Evolutionary conservation across 2,888 invertebrate genomes (phyloP).

Genomic region (Zhuqinia jingwanae): DNA sequence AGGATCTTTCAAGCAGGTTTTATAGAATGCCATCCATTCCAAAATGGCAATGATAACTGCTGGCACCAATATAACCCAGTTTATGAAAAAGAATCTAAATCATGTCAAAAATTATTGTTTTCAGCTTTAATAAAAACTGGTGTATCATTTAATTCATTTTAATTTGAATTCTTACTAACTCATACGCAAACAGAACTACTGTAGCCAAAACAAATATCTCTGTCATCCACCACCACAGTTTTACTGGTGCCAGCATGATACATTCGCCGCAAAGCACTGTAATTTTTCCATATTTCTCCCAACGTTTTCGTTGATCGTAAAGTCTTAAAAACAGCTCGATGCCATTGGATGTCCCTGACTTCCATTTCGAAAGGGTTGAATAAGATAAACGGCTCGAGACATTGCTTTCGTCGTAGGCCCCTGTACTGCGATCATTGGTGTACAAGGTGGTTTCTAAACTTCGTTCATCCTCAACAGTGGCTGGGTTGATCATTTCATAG

Average conservation of each 20-base stretch:
- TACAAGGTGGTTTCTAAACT: neutral
- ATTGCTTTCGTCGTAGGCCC: neutral
- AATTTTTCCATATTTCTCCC: slow-evolving; percentile 68
- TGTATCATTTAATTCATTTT: neutral
- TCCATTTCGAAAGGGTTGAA: neutral
- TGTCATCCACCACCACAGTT: slow-evolving; percentile 76
- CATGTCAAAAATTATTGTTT: neutral
- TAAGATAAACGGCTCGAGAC: neutral
- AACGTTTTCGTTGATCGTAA: neutral
- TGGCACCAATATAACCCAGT: slow-evolving; percentile 34
- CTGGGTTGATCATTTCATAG: no score
- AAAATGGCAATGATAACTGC: slow-evolving; percentile 33
- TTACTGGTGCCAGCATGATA: slow-evolving; percentile 71
- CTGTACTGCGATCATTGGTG: neutral
- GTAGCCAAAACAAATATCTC: slow-evolving; percentile 71
- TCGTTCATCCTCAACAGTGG: neutral
- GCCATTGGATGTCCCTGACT: neutral
- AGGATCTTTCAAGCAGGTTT: slow-evolving; percentile 73
- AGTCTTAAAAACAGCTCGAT: neutral
- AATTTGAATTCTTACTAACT: slow-evolving; percentile 56
- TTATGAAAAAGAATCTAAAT: slow-evolving; percentile 56
- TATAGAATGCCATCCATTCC: slow-evolving; percentile 59
- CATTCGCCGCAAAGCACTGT: slow-evolving; percentile 63
- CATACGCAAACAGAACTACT: slow-evolving; percentile 57
- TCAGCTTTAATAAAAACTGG: neutral